Conservation (phyloP, 2,113 vertebrate genomes). For the Chiloscyllium plagiosum region DNA sequence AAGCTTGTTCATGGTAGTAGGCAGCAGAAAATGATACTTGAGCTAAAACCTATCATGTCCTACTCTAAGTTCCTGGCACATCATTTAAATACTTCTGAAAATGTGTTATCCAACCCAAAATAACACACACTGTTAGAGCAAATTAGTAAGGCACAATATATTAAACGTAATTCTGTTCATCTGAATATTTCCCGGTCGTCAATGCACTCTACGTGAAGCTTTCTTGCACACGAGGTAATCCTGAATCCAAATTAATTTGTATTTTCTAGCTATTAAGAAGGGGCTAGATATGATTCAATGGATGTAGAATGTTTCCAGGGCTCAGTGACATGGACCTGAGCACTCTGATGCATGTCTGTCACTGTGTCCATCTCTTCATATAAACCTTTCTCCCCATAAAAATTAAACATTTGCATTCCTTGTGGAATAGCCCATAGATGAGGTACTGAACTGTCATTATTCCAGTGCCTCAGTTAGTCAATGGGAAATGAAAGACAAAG, state of each 20-base stretch:
- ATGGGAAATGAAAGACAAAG: not conserved
- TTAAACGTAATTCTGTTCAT: not conserved
- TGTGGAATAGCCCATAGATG: not conserved
- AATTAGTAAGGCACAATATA: not conserved
- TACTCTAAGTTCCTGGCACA: not conserved
- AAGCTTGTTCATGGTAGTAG: not conserved
- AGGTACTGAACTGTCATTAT: not conserved
- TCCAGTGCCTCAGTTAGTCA: not conserved
- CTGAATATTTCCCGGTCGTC: not conserved
- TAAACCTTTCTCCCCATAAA: not conserved
- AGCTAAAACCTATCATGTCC: not conserved
- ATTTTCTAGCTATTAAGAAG: not conserved
- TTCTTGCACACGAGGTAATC: not conserved
- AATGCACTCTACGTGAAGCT: not conserved
- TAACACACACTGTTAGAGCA: not conserved
- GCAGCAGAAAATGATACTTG: not conserved
- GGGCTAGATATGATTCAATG: not conserved
- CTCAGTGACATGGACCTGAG: not conserved
- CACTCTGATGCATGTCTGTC: not conserved
- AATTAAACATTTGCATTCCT: not conserved
- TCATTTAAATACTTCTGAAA: not conserved
- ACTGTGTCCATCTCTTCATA: not conserved
- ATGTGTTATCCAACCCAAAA: not conserved
- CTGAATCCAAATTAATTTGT: not conserved
- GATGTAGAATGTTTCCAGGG: not conserved